These are phyloP conservation scores for Oligia strigilis DNA, from an alignment of 2,888 invertebrate species.

Conservation along the genomic window DNA sequence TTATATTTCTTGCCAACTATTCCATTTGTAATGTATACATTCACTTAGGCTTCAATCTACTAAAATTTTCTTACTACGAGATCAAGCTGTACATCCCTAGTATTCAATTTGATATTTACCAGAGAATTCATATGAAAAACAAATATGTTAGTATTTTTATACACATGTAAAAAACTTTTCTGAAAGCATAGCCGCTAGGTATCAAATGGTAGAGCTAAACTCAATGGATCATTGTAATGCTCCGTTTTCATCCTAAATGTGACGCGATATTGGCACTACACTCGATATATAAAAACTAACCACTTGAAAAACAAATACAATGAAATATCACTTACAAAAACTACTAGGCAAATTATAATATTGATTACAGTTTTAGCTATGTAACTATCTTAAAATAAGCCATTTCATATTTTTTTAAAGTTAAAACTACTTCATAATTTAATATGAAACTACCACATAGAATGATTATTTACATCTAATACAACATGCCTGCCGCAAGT, in stretches of 20 bases:
- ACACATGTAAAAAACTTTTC: too few relatives aligned
- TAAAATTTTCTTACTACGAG: conserved; percentile 23
- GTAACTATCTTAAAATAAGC: not conserved
- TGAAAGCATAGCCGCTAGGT: not conserved
- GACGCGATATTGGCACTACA: conserved; percentile 1
- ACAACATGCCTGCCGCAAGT: conserved; percentile 1
- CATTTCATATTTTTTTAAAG: not conserved
- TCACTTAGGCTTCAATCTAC: conserved; percentile 17
- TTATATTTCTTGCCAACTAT: conserved; percentile 14
- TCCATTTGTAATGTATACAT: conserved; percentile 14
- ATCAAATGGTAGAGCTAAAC: not conserved
- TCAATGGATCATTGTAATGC: not conserved
- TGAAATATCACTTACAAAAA: not conserved
- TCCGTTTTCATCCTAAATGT: not conserved
- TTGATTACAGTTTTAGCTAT: conserved; percentile 7
- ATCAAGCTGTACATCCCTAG: conserved; percentile 32
- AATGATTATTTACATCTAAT: conserved; percentile 31
- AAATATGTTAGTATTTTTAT: not conserved
- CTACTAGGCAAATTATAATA: conserved; percentile 4
- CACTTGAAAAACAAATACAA: not conserved
- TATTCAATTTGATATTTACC: conserved; percentile 3
- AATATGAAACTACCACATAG: not conserved
- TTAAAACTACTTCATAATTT: not conserved
- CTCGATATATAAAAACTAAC: not conserved
- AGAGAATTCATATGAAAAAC: not conserved